These are phyloP conservation scores for Operophtera brumata DNA, from an alignment of 2,888 invertebrate species.

Conservation along the genomic window DNA sequence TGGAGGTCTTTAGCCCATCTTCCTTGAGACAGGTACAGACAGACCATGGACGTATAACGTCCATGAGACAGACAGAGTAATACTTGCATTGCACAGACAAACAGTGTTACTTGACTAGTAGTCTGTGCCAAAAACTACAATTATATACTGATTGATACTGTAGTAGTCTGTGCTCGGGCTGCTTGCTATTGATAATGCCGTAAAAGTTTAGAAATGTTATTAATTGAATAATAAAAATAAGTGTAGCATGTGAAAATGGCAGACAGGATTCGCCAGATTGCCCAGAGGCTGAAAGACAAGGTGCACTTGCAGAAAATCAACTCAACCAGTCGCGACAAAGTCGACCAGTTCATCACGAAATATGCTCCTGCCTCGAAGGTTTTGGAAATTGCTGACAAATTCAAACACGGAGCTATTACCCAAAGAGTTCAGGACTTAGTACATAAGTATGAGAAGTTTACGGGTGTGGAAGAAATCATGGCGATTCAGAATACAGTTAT, in stretches of 20 bases:
- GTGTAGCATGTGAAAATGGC: constrained; percentile 70
- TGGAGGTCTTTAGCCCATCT: too few relatives aligned
- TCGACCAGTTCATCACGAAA: constrained; percentile 63
- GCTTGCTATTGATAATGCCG: too few relatives aligned
- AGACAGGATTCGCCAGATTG: constrained; percentile 64
- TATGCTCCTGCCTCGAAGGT: constrained; percentile 63
- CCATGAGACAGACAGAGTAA: too few relatives aligned
- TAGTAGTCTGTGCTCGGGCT: too few relatives aligned
- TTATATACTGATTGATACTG: too few relatives aligned
- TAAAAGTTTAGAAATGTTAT: too few relatives aligned
- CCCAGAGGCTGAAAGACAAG: constrained; percentile 62
- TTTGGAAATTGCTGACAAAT: constrained; percentile 63
- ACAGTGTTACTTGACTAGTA: too few relatives aligned
- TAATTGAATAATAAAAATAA: constrained; percentile 29
- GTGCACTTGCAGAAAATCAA: constrained; percentile 55
- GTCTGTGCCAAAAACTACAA: too few relatives aligned
- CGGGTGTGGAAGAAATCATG: constrained; percentile 89
- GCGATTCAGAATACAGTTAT: constrained; percentile 87
- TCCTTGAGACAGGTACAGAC: too few relatives aligned
- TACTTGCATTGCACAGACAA: too few relatives aligned
- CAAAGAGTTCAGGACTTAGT: constrained; percentile 73
- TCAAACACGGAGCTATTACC: constrained; percentile 58
- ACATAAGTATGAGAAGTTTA: constrained; percentile 85
- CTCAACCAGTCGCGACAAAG: constrained; percentile 55
- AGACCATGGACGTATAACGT: too few relatives aligned